These are phyloP conservation scores for Callosobruchus maculatus DNA, from an alignment of 2,888 invertebrate genomes.

Conservation along the genomic window DNA sequence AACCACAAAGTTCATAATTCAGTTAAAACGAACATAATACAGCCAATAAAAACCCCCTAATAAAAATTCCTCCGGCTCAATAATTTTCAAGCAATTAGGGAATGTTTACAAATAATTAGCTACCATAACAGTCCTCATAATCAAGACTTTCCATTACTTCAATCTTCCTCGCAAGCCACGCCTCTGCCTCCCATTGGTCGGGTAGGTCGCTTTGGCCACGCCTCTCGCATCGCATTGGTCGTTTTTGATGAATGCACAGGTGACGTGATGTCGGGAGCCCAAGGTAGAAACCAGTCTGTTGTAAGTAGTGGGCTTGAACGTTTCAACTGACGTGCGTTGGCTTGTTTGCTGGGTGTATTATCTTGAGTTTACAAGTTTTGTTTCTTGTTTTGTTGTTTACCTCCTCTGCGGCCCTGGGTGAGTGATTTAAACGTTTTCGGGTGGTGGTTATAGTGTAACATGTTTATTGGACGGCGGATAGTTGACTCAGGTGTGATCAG, in stretches of 20 bases:
- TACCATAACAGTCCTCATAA: conserved; percentile 48
- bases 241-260: conserved; percentile 12
- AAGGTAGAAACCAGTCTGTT: conserved; percentile 43
- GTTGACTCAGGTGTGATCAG: background rate
- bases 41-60: background rate
- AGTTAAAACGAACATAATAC: background rate
- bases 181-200: background rate
- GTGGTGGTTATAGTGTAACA: conserved; percentile 1
- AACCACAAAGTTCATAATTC: background rate
- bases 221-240: background rate
- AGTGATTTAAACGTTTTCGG: conserved; percentile 27
- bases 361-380: conserved; percentile 16
- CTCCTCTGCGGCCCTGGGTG: conserved; percentile 44
- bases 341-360: background rate
- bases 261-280: conserved; percentile 31
- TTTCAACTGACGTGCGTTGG: conserved; percentile 18
- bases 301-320: conserved; percentile 41
- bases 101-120: conserved; percentile 46
- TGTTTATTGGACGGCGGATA: background rate
- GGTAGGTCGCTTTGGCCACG: background rate
- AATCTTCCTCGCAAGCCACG: background rate
- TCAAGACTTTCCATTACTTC: conserved; percentile 24
- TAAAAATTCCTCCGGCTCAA: conserved; percentile 18
- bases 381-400: conserved; percentile 3
- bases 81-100: conserved; percentile 39